phyloP scores from a whole-genome alignment of 2,888 invertebrate species.

The Drosophila lacicola region DNA sequence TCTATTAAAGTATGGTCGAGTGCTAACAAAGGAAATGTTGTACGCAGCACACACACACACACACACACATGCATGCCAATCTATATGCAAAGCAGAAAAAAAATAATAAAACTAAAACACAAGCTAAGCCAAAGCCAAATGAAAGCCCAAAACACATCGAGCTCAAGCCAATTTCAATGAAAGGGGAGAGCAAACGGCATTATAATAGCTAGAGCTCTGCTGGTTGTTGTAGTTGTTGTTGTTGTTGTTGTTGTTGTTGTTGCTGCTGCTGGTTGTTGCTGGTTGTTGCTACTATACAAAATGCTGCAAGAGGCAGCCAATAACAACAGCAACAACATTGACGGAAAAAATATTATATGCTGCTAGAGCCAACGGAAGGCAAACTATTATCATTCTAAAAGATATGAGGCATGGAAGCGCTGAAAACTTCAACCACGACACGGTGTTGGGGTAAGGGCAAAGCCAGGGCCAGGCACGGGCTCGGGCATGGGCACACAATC shows the following conservation, averaged over 20 bases:
- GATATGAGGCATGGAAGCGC: slow-evolving; percentile 70
- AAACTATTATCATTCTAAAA: slow-evolving; percentile 77
- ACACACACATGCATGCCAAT: neutral
- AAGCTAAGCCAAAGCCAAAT: slow-evolving; percentile 46
- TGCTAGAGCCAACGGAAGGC: slow-evolving; percentile 68
- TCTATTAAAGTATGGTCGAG: slow-evolving; percentile 51
- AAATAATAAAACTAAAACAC: slow-evolving; percentile 30
- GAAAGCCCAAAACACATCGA: slow-evolving; percentile 56
- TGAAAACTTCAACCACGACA: slow-evolving; percentile 59
- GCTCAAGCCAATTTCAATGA: slow-evolving; percentile 53
- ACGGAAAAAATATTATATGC: slow-evolving; percentile 29
- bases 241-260: slow-evolving; percentile 13
- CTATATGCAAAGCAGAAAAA: slow-evolving; percentile 14
- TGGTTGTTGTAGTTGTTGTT: slow-evolving; percentile 4
- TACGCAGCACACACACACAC: slow-evolving; percentile 14
- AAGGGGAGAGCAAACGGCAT: slow-evolving; percentile 22
- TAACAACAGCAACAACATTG: slow-evolving; percentile 30
- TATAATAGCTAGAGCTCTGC: slow-evolving; percentile 36
- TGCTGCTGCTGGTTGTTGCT: slow-evolving; percentile 25
- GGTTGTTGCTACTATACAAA: slow-evolving; percentile 23
- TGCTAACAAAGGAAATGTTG: slow-evolving; percentile 43
- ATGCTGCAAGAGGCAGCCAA: slow-evolving; percentile 17
- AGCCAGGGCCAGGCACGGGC: slow-evolving; percentile 26
- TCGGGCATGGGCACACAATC: slow-evolving; percentile 21
- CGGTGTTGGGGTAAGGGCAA: slow-evolving; percentile 51